Conservation (phyloP, 2,113 vertebrate genomes). For the Thryonomys swinderianus region DNA sequence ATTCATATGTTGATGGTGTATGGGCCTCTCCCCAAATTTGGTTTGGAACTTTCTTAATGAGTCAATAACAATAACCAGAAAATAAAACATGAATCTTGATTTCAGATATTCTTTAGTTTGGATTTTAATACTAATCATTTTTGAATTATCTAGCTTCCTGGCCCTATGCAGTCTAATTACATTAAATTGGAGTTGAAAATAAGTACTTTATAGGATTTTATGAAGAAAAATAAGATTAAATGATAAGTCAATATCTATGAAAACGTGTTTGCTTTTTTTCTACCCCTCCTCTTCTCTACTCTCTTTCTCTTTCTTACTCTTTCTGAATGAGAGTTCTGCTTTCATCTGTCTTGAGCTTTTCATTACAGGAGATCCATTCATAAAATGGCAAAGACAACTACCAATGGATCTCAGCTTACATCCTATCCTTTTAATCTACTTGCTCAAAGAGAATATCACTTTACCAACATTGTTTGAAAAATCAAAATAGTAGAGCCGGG, state of each 20-base stretch:
- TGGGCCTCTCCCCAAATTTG: neutral
- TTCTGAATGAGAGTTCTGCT: neutral
- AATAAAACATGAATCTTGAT: slow-evolving; percentile 10
- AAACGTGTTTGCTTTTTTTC: neutral
- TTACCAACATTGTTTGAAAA: neutral
- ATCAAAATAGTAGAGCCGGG: neutral
- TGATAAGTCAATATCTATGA: neutral
- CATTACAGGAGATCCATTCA: neutral
- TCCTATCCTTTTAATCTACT: neutral
- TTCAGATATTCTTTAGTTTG: neutral
- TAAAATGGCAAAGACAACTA: neutral
- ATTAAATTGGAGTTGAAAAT: neutral
- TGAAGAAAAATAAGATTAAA: neutral
- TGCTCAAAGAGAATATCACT: neutral
- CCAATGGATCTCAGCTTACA: neutral
- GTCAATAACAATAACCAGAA: neutral
- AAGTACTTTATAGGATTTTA: neutral
- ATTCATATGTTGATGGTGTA: neutral
- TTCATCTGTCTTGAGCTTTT: neutral
- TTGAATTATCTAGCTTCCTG: neutral
- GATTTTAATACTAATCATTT: neutral
- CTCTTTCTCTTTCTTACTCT: neutral
- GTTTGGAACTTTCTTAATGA: neutral
- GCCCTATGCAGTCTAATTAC: neutral
- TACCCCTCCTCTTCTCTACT: neutral